Evolutionary conservation across 2,888 invertebrate species (phyloP).

Genomic region (Teleogryllus oceanicus): DNA sequence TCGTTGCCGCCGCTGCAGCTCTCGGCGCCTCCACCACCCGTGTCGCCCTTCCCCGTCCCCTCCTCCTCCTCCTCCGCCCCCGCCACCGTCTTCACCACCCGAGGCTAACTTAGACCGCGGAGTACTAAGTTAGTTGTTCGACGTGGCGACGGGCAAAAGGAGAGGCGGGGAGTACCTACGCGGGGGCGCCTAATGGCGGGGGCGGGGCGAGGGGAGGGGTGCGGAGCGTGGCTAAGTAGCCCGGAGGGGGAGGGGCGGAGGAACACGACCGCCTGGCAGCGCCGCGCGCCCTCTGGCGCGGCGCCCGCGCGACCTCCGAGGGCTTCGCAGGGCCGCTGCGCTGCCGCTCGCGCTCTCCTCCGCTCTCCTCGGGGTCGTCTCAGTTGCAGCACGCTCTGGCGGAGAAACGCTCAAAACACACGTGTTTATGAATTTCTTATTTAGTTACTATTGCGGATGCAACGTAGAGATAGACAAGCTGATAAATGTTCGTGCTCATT

Average conservation of each 20-base stretch:
- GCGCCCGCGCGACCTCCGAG: not conserved
- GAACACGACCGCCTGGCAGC: slow-evolving; percentile 18
- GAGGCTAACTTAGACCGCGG: not conserved
- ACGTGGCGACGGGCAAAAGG: not conserved
- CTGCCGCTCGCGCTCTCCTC: too few relatives aligned
- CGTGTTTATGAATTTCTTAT: too few relatives aligned
- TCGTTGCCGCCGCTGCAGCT: too few relatives aligned
- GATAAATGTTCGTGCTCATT: too few relatives aligned
- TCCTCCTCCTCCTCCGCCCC: not conserved
- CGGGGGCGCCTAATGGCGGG: not conserved
- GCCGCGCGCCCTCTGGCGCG: not conserved
- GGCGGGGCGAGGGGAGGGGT: not conserved
- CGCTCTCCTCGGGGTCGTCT: too few relatives aligned
- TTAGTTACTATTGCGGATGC: too few relatives aligned
- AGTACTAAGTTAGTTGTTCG: slow-evolving; percentile 10
- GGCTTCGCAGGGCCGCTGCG: not conserved
- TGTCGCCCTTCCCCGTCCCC: too few relatives aligned
- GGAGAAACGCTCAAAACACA: too few relatives aligned
- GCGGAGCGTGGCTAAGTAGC: not conserved
- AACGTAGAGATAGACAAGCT: too few relatives aligned
- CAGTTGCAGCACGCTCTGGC: too few relatives aligned
- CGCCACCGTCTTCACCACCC: not conserved
- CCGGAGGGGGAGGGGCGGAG: not conserved
- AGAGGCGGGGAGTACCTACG: not conserved
- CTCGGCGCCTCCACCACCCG: too few relatives aligned